Evolutionary conservation across 2,888 invertebrate species (phyloP), one percentile per base, ranked within the genome.

Genomic region (Timandra comae): DNA sequence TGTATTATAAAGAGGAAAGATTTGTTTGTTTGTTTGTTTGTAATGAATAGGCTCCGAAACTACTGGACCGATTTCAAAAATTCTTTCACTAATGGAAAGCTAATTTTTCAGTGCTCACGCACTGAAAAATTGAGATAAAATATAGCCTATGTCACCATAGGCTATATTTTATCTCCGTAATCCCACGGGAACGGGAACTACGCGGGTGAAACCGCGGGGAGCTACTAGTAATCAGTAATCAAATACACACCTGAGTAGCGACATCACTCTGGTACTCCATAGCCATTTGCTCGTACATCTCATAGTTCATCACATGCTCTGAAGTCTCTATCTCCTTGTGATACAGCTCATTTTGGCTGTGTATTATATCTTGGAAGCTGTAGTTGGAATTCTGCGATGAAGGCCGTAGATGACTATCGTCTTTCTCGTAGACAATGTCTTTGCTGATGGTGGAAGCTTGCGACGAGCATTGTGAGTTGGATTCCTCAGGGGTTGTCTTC

Each of bases 261-360:
- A 80, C 79, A 38, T 80, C 78, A 39, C 75, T 77, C 52, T 82
- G 82, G 30, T 84, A 82, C n/a, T 76, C 81, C 81, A 84, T 79
- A 0, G 82, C 84, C 49, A 82, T 43, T 6, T 79, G 82, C 16
- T 84, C 84, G 22, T 78, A 80, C 64, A 84, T 73, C 41, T 82
- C 84, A 27, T 84, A 84, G 33, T 69, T 70, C 7, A 63, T 73
- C 0, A 66, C 71, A 27, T 78, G 78, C n/a, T n/a, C n/a, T n/a
- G n/a, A n/a, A 2, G 23, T 37, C 7, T 63, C 69, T 2, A 46
- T 36, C 12, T 62, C 60, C 24, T 73, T 73, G 8, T 41, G 46
- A 34, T 69, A 71, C n/a, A 40, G 31, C 10, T 44, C 53, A 30
- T 24, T 27, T 21, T 9, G 22, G 10, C 35, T 36, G n/a, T 30